Evolutionary conservation across 2,888 invertebrate species (phyloP), one percentile per base, ranked within the genome.

Genomic region (Campoplex capitator): DNA sequence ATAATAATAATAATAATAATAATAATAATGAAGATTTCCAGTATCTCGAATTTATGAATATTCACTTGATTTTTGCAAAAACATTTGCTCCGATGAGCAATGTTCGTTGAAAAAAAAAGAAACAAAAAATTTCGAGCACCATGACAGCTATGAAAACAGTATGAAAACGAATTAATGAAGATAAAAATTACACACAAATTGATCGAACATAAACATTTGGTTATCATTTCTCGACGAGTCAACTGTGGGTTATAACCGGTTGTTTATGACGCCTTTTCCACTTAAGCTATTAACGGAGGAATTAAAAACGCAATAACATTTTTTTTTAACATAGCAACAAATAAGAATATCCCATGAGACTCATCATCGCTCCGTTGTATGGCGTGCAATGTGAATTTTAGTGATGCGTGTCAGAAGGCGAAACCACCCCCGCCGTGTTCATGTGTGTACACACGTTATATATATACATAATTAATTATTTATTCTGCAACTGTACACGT

Each of bases 291-390:
- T 86, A 88, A 86, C 86, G 83, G 74, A 88, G 86, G 75, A 88
- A 88, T 88, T 85, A 88, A 88, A 84, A 87, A 83, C 56, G 85
- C 83, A 88, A 88, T 85, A 88, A 88, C 83, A 86, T 87, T 80
- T 77, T 80, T 16, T 85, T 85, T 23, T 23, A 83, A 78, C 78
- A 76, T 78, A 75, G 28, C 38, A 54, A 79, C 79, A 71, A 86
- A 83, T 79, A 70, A 83, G 79, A 86, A 86, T 83, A 51, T 68
- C 77, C 76, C 81, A 68, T 76, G 67, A 86, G 62, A 65, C 65
- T 74, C 62, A 54, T 74, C 62, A 54, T 79, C 75, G 85, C 65
- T 58, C 54, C 68, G 73, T 74, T 77, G 23, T 74, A 74, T 77
- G 51, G 77, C 77, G 77, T 54, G 77, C 71, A 23, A 32, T 73